A percentile compares a stretch with the other conserved stretches of the same genome.
These are phyloP conservation scores for Hyperopisus bebe DNA, from an alignment of 2,113 vertebrate species.

Conservation along the genomic window DNA sequence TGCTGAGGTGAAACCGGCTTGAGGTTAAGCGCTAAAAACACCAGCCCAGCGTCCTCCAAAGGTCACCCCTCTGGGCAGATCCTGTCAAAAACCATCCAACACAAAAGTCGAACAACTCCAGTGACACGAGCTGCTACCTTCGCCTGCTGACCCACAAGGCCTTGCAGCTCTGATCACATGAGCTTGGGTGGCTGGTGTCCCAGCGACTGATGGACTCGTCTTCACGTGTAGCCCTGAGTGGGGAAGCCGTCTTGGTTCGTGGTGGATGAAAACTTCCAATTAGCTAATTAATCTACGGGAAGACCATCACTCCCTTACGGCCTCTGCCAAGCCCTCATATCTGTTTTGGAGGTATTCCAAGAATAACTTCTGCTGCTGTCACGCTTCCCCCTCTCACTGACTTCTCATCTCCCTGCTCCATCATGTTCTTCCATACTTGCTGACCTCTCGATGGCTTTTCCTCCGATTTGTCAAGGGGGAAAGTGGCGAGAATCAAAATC, in stretches of 20 bases:
- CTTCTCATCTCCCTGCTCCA: constrained; percentile 22
- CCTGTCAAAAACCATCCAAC: not conserved
- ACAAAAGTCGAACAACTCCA: not conserved
- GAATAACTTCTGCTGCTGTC: constrained; percentile 28
- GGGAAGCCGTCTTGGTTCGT: constrained; percentile 15
- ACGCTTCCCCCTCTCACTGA: constrained; percentile 20
- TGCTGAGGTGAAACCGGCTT: not conserved
- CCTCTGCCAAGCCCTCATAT: constrained; percentile 57
- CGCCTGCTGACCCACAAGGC: not conserved
- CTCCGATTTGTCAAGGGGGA: not conserved
- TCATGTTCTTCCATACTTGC: not conserved
- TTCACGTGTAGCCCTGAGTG: not conserved
- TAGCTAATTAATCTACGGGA: constrained; percentile 62
- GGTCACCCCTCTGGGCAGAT: not conserved
- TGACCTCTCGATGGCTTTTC: not conserved
- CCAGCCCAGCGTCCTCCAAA: not conserved
- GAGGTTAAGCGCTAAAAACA: not conserved
- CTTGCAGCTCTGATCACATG: not conserved
- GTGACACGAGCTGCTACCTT: not conserved
- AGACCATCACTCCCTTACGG: constrained; percentile 62
- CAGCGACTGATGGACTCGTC: not conserved
- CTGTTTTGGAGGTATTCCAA: constrained; percentile 54
- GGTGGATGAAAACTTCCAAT: constrained; percentile 56
- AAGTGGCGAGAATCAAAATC: not conserved
- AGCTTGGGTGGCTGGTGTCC: not conserved